Conservation (phyloP, 2,113 vertebrate genomes). For the Equus quagga region DNA sequence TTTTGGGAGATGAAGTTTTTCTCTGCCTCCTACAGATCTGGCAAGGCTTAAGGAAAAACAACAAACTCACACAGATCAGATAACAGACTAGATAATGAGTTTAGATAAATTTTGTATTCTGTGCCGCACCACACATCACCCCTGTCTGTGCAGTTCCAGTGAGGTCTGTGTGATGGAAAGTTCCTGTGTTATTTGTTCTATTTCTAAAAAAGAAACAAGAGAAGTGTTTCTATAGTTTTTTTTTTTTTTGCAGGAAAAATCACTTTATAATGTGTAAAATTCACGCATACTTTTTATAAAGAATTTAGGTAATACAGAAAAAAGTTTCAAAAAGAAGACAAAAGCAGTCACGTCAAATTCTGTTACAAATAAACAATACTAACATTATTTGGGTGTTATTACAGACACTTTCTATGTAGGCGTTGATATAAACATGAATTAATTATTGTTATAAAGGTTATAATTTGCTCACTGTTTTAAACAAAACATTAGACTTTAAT, state of each 20-base stretch:
- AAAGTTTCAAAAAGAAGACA: background rate
- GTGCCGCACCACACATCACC: background rate
- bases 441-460: background rate
- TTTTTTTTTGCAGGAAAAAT: slow-evolving; percentile 6
- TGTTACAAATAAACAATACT: background rate
- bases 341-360: background rate
- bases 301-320: background rate
- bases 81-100: slow-evolving; percentile 6
- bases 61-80: background rate
- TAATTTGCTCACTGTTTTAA: background rate
- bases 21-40: background rate
- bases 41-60: background rate
- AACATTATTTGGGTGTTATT: background rate
- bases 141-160: background rate
- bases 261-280: slow-evolving; percentile 5
- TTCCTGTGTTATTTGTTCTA: background rate
- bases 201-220: background rate
- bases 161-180: background rate
- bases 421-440: background rate
- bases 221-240: background rate
- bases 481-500: background rate
- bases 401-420: background rate
- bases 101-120: background rate
- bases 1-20: background rate
- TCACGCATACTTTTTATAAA: background rate